Evolutionary conservation across 1,140 invertebrate species (phyloP), one percentile per base, ranked within the genome.

Genomic region (Neomicropteryx cornuta): DNA sequence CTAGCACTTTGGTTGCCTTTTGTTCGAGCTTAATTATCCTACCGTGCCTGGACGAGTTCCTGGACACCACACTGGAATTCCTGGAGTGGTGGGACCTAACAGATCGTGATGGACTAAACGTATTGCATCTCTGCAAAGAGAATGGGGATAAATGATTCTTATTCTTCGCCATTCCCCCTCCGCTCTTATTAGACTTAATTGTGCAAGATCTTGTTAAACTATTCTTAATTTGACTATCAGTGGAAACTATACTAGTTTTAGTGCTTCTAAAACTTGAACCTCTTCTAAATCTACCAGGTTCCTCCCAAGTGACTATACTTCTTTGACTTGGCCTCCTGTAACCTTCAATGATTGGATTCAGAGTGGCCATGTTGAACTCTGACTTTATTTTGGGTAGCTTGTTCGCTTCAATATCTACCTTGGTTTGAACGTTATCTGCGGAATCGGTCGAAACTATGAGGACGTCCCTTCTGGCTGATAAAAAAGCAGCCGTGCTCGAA

Each of bases 1-100:
- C 89, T 4, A 94, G 62, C 1, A 93, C 89, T 65, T 93, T 91
- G n/a, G 88, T 93, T 0, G 90, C 90, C 56, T 94, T 94, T 51
- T 92, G 88, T 55, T 95, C 90, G 21, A 88, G 60, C 1, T 82
- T 67, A 31, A 90, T 77, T 39, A 87, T 88, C 17, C 84, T 62
- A 0, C 85, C 84, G 49, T 89, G 84, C 0, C 83, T 67, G 3
- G 83, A 83, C 1, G 83, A 83, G 44, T 82, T 87, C 18, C 81
- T 60, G 10, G 81, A 86, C 13, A 86, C 78, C 2, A 87, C 79
- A 55, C 79, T 84, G n/a, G 81, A 83, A 40, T 81, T 83, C 27
- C 81, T 66, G 1, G 76, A 75, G 51, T 82, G 77, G 51, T 82
- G 77, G 2, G 72, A 71, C 29, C 79, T 54, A 24, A n/a, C n/a